Conservation (phyloP, 2,797 vertebrate genomes). For the Psittacula echo region DNA sequence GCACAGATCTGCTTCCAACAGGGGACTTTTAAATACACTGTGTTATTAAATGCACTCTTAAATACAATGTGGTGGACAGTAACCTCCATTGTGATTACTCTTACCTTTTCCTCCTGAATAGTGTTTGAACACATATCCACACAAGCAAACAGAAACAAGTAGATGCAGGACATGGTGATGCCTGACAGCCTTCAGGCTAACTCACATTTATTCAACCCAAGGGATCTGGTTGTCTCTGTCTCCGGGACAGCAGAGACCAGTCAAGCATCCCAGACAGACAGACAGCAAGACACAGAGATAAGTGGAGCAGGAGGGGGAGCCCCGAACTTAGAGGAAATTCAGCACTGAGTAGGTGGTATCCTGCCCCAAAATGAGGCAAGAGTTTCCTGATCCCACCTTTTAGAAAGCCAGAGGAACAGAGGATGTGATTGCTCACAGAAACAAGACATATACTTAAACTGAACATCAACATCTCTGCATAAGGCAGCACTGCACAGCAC, state of each 20-base stretch:
- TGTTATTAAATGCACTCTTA: neutral
- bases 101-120: neutral
- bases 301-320: neutral
- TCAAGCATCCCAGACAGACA: neutral
- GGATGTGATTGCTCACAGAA: neutral
- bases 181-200: neutral
- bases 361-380: neutral
- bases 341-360: neutral
- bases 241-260: neutral
- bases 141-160: neutral
- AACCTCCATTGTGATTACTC: neutral
- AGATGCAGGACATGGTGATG: neutral
- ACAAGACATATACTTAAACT: neutral
- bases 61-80: neutral
- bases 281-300: neutral
- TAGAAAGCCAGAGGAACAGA: neutral
- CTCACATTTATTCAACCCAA: neutral
- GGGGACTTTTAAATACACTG: neutral
- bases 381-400: neutral
- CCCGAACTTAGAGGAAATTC: neutral
- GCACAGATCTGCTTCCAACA: neutral
- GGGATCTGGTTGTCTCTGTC: neutral
- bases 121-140: neutral
- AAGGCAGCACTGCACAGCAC: accelerated
- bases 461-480: accelerated